Conservation (phyloP, 2,797 vertebrate genomes). For the Coluber constrictor region DNA sequence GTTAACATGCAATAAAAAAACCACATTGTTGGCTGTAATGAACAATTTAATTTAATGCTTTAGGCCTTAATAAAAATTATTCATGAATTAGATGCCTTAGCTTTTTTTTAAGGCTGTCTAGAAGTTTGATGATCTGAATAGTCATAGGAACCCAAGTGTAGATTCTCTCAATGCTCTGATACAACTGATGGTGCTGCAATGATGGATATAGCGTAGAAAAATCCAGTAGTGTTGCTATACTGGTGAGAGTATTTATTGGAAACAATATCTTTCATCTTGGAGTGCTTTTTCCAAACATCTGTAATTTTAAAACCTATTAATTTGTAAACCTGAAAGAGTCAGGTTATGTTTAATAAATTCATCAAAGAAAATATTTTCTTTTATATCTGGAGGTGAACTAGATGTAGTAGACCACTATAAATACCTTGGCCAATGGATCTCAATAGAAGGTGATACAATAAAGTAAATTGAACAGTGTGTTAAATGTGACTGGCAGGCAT, state of each 20-base stretch:
- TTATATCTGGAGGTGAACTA: neutral
- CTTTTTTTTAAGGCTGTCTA: neutral
- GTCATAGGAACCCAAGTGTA: neutral
- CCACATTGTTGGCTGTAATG: neutral
- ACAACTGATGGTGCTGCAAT: neutral
- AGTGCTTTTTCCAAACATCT: neutral
- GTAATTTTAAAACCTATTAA: neutral
- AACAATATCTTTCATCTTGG: neutral
- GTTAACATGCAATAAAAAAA: slow-evolving; percentile 9
- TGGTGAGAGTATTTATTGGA: neutral
- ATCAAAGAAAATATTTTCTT: neutral
- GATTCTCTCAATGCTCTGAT: neutral
- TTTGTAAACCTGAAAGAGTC: neutral
- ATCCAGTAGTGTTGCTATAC: neutral
- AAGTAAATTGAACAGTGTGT: neutral
- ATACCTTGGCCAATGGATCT: neutral
- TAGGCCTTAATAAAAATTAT: neutral
- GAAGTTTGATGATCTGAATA: neutral
- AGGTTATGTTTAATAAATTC: neutral
- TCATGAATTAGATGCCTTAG: neutral
- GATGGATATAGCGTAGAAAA: neutral
- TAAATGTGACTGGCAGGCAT: neutral
- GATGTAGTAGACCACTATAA: neutral
- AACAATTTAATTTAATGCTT: slow-evolving; percentile 12
- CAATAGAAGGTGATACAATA: neutral